These are phyloP conservation scores for Nasonia oneida DNA, from an alignment of 2,888 invertebrate genomes.

Conservation along the genomic window DNA sequence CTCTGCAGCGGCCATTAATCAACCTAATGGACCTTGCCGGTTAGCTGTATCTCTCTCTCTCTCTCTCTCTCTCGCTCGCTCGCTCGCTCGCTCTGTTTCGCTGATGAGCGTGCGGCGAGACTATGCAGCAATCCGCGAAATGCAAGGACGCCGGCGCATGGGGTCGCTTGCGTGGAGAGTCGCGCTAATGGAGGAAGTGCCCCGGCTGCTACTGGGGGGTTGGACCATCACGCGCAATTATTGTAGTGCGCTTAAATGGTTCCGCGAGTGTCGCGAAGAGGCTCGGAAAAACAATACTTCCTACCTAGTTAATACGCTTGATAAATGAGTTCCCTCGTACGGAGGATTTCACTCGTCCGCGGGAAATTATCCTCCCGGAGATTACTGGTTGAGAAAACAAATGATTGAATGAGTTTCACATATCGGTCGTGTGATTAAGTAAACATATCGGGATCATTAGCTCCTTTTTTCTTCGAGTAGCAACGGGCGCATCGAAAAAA, in stretches of 20 bases:
- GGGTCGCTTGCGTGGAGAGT: background rate
- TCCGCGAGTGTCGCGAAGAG: background rate
- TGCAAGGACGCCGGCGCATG: background rate
- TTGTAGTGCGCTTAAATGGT: constrained; percentile 36
- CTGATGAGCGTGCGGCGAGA: background rate
- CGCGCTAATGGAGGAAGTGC: constrained; percentile 48
- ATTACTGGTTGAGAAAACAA: constrained; percentile 31
- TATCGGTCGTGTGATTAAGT: constrained; percentile 17
- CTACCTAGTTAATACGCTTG: background rate
- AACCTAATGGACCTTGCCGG: constrained; percentile 43
- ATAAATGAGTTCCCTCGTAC: background rate
- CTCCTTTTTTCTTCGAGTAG: background rate
- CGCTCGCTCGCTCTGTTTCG: background rate
- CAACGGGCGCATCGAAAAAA: background rate
- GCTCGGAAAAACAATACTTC: too few species aligned
- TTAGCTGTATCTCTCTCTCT: background rate
- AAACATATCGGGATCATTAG: constrained; percentile 13
- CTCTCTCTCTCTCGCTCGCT: too few species aligned
- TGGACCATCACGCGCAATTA: constrained; percentile 21
- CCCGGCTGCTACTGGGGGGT: background rate
- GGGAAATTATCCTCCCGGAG: background rate
- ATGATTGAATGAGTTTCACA: background rate
- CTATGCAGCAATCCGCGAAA: background rate
- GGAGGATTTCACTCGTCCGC: background rate
- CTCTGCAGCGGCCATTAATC: constrained; percentile 51